These are phyloP conservation scores for Tineola bisselliella DNA, from an alignment of 2,888 invertebrate genomes.

Conservation along the genomic window DNA sequence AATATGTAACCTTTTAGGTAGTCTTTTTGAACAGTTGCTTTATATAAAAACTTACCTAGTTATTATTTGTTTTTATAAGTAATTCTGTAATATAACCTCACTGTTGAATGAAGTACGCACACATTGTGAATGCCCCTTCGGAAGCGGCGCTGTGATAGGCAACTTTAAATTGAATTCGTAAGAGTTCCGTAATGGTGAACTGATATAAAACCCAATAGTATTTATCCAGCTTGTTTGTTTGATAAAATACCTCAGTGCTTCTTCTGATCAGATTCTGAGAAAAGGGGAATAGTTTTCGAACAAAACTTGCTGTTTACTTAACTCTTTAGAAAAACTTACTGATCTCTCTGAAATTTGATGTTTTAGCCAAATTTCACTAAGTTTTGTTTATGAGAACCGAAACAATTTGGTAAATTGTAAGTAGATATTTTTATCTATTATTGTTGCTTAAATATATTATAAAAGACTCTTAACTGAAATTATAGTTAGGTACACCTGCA, in stretches of 20 bases:
- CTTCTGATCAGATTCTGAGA: background rate
- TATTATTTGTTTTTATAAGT: no score
- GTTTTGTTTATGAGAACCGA: no score
- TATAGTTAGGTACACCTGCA: background rate
- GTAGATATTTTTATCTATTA: no score
- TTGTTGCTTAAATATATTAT: background rate
- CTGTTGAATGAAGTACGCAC: background rate
- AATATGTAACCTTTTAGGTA: no score
- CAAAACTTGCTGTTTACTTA: background rate
- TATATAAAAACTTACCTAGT: no score
- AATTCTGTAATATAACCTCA: no score
- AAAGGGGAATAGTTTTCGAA: background rate
- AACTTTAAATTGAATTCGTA: constrained; percentile 5
- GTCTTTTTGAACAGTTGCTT: no score
- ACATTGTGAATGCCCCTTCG: background rate
- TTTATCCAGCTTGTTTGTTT: constrained; percentile 8
- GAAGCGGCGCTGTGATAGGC: background rate
- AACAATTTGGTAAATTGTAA: no score
- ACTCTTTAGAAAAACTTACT: background rate
- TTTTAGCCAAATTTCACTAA: no score
- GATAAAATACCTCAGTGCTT: background rate
- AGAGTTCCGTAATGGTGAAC: background rate
- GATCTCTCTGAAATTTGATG: no score
- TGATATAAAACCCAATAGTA: constrained; percentile 5
- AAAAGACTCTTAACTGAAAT: background rate